These are phyloP conservation scores for Hydra vulgaris DNA, from an alignment of 30 jellyfish, hydroid and myxozoan genomes.

Conservation along the genomic window DNA sequence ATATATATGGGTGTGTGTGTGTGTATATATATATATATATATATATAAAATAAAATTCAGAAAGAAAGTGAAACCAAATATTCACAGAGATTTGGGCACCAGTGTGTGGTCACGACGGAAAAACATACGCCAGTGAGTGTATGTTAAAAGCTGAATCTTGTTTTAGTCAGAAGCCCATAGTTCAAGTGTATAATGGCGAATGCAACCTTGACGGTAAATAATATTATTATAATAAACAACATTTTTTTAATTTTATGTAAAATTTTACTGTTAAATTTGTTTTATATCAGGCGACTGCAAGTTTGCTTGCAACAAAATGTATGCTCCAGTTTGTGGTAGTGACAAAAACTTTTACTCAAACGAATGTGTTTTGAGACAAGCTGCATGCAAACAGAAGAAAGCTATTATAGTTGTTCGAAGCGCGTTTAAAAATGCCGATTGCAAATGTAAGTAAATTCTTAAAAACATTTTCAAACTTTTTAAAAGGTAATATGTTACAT, in stretches of 20 bases:
- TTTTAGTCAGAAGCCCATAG: slow-evolving; percentile 10
- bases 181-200: neutral
- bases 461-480: neutral
- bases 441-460: neutral
- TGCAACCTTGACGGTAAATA: neutral
- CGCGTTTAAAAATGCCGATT: neutral
- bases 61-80: neutral
- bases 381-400: slow-evolving; percentile 32
- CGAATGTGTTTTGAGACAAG: slow-evolving; percentile 33
- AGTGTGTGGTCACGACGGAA: slow-evolving; percentile 79
- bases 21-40: too few relatives aligned
- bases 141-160: slow-evolving; percentile 52
- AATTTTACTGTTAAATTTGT: too few relatives aligned
- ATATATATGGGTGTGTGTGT: too few relatives aligned
- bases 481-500: too few relatives aligned
- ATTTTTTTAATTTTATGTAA: too few relatives aligned
- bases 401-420: slow-evolving; percentile 39
- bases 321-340: slow-evolving; percentile 53
- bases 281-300: slow-evolving; percentile 19
- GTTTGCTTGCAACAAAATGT: slow-evolving; percentile 23
- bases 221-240: too few relatives aligned
- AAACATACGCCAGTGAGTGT: slow-evolving; percentile 72
- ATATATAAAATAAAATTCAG: too few relatives aligned
- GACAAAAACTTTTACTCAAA: slow-evolving; percentile 29
- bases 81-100: slow-evolving; percentile 38